Evolutionary conservation across 2,113 vertebrate genomes (phyloP).

Genomic region (Oncorhynchus kisutch): DNA sequence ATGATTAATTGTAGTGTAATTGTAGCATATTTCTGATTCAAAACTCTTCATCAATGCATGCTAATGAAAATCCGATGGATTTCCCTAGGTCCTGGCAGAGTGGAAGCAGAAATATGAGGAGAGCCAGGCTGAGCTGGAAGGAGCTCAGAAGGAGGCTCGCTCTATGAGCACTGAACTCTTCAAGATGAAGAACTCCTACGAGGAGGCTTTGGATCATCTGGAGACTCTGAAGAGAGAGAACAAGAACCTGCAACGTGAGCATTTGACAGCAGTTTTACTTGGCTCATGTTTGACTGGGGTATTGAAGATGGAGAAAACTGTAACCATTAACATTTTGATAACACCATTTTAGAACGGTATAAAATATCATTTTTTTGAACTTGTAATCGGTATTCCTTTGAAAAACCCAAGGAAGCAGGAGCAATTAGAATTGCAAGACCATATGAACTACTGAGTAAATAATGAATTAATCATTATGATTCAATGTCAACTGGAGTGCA

Average conservation of each 20-base stretch:
- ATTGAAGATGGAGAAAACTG: background rate
- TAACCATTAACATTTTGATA: background rate
- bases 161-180: slow-evolving; percentile 2
- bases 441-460: no score
- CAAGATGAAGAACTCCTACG: slow-evolving; percentile 5
- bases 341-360: background rate
- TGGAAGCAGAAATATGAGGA: slow-evolving; percentile 10
- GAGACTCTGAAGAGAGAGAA: slow-evolving; percentile 5
- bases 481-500: no score
- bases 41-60: background rate
- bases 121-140: background rate
- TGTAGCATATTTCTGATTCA: background rate
- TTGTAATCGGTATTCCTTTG: background rate
- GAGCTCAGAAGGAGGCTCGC: background rate
- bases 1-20: background rate
- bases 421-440: background rate
- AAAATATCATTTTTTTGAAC: background rate
- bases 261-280: background rate
- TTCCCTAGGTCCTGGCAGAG: background rate
- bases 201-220: background rate
- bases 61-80: background rate
- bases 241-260: background rate
- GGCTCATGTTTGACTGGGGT: background rate
- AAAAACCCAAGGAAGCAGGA: background rate
- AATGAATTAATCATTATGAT: no score